A percentile compares a stretch with the other conserved stretches of the same genome.
Evolutionary conservation across 2,113 vertebrate genomes (phyloP).

Genomic region (Scalopus aquaticus): DNA sequence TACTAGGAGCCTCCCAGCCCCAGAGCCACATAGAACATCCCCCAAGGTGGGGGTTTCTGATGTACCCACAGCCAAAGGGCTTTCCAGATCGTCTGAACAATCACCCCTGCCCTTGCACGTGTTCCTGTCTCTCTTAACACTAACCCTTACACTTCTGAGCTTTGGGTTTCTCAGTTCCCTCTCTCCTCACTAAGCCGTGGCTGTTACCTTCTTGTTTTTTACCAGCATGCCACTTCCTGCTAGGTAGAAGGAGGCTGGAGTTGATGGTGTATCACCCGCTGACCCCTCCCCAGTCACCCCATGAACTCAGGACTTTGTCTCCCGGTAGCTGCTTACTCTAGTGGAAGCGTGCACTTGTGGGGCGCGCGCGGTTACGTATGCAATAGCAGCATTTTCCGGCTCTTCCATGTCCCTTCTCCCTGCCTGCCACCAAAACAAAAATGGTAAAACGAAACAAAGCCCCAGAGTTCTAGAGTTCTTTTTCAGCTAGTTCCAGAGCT

Average conservation of each 20-base stretch:
- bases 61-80: constrained; percentile 68
- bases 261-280: neutral
- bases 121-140: constrained; percentile 75
- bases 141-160: constrained; percentile 68
- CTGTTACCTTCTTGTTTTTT: constrained; percentile 45
- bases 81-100: constrained; percentile 64
- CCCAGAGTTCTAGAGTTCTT: constrained; percentile 30
- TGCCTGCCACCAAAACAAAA: neutral
- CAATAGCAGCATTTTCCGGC: constrained; percentile 55
- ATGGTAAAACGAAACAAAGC: constrained; percentile 30
- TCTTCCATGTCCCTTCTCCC: constrained; percentile 40
- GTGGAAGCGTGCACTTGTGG: constrained; percentile 6
- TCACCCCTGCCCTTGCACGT: constrained; percentile 49
- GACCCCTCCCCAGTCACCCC: neutral
- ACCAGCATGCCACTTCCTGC: constrained; percentile 63
- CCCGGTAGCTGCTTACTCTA: constrained; percentile 58
- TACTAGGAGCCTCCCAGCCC: constrained; percentile 61
- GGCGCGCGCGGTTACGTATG: constrained; percentile 43
- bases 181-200: constrained; percentile 69
- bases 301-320: constrained; percentile 65
- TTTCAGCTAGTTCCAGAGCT: constrained; percentile 50
- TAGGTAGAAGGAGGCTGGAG: constrained; percentile 37
- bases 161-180: constrained; percentile 61
- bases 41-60: constrained; percentile 51
- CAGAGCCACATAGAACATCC: constrained; percentile 49